Percentiles rank a stretch among this genome's conserved stretches.
These are phyloP conservation scores for Spisula solida DNA, from an alignment of 2,888 invertebrate genomes.

Conservation along the genomic window DNA sequence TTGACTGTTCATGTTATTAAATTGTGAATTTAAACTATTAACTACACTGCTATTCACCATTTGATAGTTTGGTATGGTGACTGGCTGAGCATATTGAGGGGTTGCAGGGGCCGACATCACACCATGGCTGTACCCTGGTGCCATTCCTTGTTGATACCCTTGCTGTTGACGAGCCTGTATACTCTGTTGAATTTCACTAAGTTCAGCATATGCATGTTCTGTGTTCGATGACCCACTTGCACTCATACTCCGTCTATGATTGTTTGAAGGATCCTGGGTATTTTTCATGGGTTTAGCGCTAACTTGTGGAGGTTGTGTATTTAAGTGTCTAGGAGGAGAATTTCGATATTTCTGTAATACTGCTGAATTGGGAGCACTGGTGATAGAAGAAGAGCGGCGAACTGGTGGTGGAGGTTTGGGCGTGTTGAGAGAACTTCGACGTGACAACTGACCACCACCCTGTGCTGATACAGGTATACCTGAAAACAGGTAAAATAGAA, in stretches of 20 bases:
- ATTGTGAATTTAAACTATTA: slow-evolving; percentile 79
- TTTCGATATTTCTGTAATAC: slow-evolving; percentile 74
- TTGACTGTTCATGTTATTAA: slow-evolving; percentile 77
- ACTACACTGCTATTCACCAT: slow-evolving; percentile 69
- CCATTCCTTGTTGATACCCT: slow-evolving; percentile 40
- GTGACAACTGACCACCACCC: slow-evolving; percentile 72
- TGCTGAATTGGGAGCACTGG: slow-evolving; percentile 75
- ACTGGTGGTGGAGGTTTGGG: slow-evolving; percentile 86
- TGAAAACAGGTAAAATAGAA: slow-evolving; percentile 54
- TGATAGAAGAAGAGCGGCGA: slow-evolving; percentile 83
- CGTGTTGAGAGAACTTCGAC: slow-evolving; percentile 78
- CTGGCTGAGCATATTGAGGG: slow-evolving; percentile 72
- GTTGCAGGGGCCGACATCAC: slow-evolving; percentile 62
- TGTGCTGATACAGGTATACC: slow-evolving; percentile 81
- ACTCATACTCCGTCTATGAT: slow-evolving; percentile 73
- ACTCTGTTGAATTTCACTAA: slow-evolving; percentile 81
- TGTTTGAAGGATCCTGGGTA: slow-evolving; percentile 6
- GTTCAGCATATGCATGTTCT: slow-evolving; percentile 80
- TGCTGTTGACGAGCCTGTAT: slow-evolving; percentile 76
- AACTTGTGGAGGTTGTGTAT: slow-evolving; percentile 55
- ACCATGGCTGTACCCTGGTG: slow-evolving; percentile 36
- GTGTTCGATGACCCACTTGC: slow-evolving; percentile 64
- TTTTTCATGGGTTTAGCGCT: slow-evolving; percentile 54
- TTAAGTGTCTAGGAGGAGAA: slow-evolving; percentile 76
- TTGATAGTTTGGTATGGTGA: slow-evolving; percentile 51